Evolutionary conservation across 2,888 invertebrate genomes (phyloP), one percentile per base, ranked within the genome.

Genomic region (Petrophora chlorosata): DNA sequence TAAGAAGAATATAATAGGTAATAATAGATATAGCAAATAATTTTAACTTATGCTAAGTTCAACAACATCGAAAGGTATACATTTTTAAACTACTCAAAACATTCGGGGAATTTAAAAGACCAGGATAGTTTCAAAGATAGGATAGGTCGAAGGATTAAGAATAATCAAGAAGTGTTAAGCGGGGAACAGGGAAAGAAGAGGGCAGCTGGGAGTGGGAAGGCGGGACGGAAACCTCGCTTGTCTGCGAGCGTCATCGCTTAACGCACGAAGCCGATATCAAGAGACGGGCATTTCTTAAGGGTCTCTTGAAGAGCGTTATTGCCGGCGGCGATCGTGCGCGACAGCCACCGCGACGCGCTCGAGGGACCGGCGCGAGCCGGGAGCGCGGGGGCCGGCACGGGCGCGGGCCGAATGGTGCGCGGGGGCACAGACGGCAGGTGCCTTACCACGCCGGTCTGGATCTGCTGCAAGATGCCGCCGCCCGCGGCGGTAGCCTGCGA

Each of bases 371-470:
- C 64, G 70, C 91, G 90, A 79, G 89, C 90, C 76, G 91, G 92
- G 91, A 91, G 92, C 86, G 92, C 93, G 85, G 92, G 92, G 85
- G 92, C 92, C 68, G 80, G 81, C 78, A 17, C 82, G 84, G 38
- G 63, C 53, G 71, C 77, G 75, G 71, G 68, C 74, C 66, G 72
- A 90, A 91, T 79, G 87, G 90, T 76, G 91, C 91, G 92, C 86
- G 93, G 93, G 87, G 92, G 92, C 86, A 92, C 92, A 68, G 80
- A 79, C 76, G 93, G 93, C 84, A 94, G 91, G 90, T 94, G 94
- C 92, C 96, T 96, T 95, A 97, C 97, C 96, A 97, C 95, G 93
- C 96, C 97, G 88, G 95, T 94, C 93, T 97, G 96, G 81, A 97
- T 92, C 87, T 97, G 97, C 78, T 97, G 97, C 64, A 97, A 90